A percentile compares a stretch with the other conserved stretches of the same genome.
Evolutionary conservation across 2,113 vertebrate species (phyloP).

Genomic region (Hippocampus abdominalis): DNA sequence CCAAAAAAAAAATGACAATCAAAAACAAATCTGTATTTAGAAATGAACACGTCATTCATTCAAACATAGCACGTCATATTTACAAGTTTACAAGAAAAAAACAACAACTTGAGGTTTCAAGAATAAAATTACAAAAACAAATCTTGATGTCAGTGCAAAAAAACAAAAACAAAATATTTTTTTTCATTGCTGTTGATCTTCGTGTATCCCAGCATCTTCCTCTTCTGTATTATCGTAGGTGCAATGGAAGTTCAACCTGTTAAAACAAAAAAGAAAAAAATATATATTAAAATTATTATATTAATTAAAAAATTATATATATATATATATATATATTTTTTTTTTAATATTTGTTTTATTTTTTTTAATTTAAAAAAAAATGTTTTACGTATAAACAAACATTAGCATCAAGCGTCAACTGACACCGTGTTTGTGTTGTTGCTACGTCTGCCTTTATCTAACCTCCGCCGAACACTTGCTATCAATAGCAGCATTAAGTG

Average conservation of each 20-base stretch:
- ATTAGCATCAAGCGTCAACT: background rate
- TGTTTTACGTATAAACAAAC: background rate
- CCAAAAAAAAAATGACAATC: background rate
- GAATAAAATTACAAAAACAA: conserved; percentile 29
- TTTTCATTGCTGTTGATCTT: conserved; percentile 1
- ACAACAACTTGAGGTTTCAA: conserved; percentile 35
- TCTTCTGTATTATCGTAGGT: conserved; percentile 52
- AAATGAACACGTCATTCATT: conserved; percentile 31
- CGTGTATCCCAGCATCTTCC: conserved; percentile 1
- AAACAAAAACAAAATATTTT: conserved; percentile 31
- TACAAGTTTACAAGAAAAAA: conserved; percentile 67
- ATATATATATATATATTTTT: background rate
- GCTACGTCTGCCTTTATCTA: conserved; percentile 53
- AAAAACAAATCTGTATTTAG: conserved; percentile 42
- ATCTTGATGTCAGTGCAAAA: conserved; percentile 42
- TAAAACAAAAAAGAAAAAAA: conserved; percentile 28
- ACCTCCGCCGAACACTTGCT: conserved; percentile 46
- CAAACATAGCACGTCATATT: conserved; percentile 56
- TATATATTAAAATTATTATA: no score
- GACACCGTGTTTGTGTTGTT: conserved; percentile 21
- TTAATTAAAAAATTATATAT: no score
- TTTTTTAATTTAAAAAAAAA: no score
- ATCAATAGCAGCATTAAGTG: conserved; percentile 68
- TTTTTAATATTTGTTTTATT: no score
- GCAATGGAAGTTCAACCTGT: conserved; percentile 69